Evolutionary conservation across 2,113 vertebrate genomes (phyloP).

Genomic region (Pipa parva): DNA sequence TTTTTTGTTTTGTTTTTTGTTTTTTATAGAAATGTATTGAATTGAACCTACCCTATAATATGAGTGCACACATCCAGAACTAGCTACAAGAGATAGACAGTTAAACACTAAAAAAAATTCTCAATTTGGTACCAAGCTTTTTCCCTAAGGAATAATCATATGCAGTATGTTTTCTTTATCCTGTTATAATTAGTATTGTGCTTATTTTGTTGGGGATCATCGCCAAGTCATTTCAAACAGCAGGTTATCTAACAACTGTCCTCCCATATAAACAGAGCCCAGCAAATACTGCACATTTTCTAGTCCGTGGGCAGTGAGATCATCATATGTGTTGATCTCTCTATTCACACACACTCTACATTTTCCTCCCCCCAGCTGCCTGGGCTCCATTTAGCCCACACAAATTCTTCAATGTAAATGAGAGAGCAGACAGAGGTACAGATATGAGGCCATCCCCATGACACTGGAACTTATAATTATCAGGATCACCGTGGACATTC

Average conservation of each 20-base stretch:
- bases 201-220: background rate
- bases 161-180: no score
- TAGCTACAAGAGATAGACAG: no score
- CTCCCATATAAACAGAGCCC: constrained; percentile 21
- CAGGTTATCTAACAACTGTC: constrained; percentile 14
- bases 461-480: constrained; percentile 16
- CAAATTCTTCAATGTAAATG: constrained; percentile 12
- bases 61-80: no score
- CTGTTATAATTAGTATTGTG: no score
- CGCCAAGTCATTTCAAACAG: constrained; percentile 1
- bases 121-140: no score
- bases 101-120: no score
- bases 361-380: constrained; percentile 16
- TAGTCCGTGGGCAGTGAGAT: constrained; percentile 23
- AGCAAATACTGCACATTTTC: constrained; percentile 14
- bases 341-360: constrained; percentile 4
- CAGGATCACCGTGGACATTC: constrained; percentile 31
- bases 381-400: constrained; percentile 27
- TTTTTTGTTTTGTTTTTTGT: no score
- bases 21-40: no score
- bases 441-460: constrained; percentile 10
- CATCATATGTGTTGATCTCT: constrained; percentile 29
- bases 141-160: no score
- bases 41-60: no score
- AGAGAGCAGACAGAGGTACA: constrained; percentile 29